Percentiles rank a stretch among this genome's conserved stretches.
Conservation (phyloP, 2,888 invertebrate genomes). For the Dinocampus coccinellae region DNA sequence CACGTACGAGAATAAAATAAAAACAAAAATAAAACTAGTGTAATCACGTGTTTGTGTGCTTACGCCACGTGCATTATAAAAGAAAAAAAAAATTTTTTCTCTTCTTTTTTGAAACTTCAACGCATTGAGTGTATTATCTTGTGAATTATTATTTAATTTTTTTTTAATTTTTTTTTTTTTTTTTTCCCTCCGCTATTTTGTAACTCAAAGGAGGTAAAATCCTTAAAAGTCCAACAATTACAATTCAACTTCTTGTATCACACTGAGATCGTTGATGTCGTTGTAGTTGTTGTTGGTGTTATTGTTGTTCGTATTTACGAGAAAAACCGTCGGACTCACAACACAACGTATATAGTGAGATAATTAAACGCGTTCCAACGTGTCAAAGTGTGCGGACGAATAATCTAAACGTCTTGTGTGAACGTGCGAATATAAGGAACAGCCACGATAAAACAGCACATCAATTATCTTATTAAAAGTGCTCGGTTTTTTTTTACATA, state of each 20-base stretch:
- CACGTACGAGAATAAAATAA: too few relatives aligned
- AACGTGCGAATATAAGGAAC: conserved; percentile 26
- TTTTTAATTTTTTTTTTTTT: not conserved
- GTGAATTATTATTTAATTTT: not conserved
- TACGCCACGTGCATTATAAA: not conserved
- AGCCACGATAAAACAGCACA: not conserved
- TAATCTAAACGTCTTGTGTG: not conserved
- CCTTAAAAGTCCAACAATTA: conserved; percentile 49
- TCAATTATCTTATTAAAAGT: conserved; percentile 34
- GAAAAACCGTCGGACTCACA: conserved; percentile 28
- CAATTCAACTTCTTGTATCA: conserved; percentile 29
- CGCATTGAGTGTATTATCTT: not conserved
- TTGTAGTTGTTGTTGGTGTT: conserved; percentile 4
- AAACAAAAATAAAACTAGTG: not conserved
- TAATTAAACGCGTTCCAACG: conserved; percentile 48
- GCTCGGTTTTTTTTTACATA: not conserved
- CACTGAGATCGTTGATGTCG: conserved; percentile 8
- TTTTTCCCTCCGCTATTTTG: not conserved
- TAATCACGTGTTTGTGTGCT: too few relatives aligned
- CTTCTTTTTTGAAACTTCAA: too few relatives aligned
- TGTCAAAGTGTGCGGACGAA: conserved; percentile 4
- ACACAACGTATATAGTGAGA: conserved; percentile 22
- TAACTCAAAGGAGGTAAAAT: conserved; percentile 21
- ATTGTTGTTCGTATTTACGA: not conserved
- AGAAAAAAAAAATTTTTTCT: not conserved